Evolutionary conservation across 2,888 invertebrate species (phyloP).

Genomic region (Neocrepidodera transversa): DNA sequence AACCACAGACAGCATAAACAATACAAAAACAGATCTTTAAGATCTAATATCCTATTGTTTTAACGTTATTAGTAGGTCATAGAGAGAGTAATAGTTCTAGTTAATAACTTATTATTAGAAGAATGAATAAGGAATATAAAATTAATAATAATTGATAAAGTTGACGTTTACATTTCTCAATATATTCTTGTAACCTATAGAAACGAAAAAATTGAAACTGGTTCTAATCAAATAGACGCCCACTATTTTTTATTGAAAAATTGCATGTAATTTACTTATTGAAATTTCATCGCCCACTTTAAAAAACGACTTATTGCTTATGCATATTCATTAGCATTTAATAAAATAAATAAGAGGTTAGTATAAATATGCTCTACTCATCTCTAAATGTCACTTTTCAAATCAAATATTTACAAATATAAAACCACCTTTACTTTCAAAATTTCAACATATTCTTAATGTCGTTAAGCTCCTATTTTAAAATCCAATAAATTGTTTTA

Average conservation of each 20-base stretch:
- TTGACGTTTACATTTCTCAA: not conserved
- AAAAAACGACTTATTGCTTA: not conserved
- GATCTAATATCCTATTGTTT: not conserved
- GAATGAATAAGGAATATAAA: not conserved
- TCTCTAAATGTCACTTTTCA: no score
- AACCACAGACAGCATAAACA: not conserved
- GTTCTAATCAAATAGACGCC: not conserved
- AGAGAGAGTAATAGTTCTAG: not conserved
- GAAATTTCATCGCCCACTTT: not conserved
- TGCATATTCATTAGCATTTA: not conserved
- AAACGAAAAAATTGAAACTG: not conserved
- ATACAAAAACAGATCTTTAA: not conserved
- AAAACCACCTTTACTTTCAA: no score
- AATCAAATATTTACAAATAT: no score
- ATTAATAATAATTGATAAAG: not conserved
- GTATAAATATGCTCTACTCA: no score
- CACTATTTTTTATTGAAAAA: not conserved
- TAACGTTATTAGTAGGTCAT: not conserved
- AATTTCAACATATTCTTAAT: no score
- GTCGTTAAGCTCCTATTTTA: no score
- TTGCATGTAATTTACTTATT: not conserved
- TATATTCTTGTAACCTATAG: not conserved
- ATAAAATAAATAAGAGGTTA: no score
- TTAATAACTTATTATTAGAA: not conserved
- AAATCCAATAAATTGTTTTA: no score